Evolutionary conservation across 2,797 vertebrate genomes (phyloP), one percentile per base, ranked within the genome.

Genomic region (Fistularia tabacaria): DNA sequence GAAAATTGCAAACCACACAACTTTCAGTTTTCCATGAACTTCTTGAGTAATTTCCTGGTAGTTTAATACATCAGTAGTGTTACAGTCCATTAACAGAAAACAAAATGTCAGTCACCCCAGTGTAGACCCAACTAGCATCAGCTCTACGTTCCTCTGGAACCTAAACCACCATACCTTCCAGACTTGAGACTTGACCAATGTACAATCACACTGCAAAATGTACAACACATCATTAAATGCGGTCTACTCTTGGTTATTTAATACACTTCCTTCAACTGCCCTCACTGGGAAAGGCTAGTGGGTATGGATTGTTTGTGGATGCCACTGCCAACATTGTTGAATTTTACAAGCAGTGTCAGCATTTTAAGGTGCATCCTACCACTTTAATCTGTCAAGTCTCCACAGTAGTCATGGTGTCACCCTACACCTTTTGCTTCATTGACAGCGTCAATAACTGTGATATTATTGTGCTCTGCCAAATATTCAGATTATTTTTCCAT

Each of bases 221-320:
- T 64, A 78, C 73, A 82, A 73, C 80, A 68, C 75, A 72, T 78
- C 76, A 81, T 85, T 79, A 79, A 79, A 71, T 79, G 78, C 66
- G 83, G 85, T 73, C 56, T 74, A 64, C 58, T 69, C 54, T 54
- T 58, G 53, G 76, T 78, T 76, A 83, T 84, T 84, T 75, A 83
- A 86, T 82, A 71, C 59, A 72, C 59, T 65, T 49, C 3, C 11
- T 56, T 66, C 40, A 69, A 71, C 74, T 82, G 56, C 10, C 48
- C 39, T 74, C 43, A 0, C 58, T 71, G 51, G 25, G 70, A 77
- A 25, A 25, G 25, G 25, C 25, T 25, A 5, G 25, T 25, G 25
- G 75, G 62, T 69, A 50, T 48, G 57, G 64, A 76, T 79, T 53
- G 74, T 64, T 72, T 61, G 57, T 43, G 49, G 51, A 38, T 15